Evolutionary conservation across 2,888 invertebrate species (phyloP), one percentile per base, ranked within the genome.

Genomic region (Acleris laterana): DNA sequence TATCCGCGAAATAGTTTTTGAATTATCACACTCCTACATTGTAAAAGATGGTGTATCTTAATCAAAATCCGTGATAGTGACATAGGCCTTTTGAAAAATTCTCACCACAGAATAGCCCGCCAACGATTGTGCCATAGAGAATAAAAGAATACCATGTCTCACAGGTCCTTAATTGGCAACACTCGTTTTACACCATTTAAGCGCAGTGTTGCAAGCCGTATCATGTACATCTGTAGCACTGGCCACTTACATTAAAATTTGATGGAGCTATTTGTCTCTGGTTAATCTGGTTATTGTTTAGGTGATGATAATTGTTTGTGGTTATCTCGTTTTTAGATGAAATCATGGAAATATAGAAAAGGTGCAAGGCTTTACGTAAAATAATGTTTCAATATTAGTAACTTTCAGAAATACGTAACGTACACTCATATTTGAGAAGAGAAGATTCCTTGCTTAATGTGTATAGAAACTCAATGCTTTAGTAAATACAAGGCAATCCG

Each of bases 131-230:
- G 60, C 55, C 60, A 65, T 49, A 50, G 20, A 56, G 50, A 65
- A 63, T 63, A 63, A 61, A 65, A 65, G 65, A 65, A 65, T 65
- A 66, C 62, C 48, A 66, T 51, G 61, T 66, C 65, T 66, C 65
- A 65, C 65, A 66, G 57, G 46, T 66, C 57, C 66, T 57, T 62
- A 62, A 56, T 66, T 61, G 62, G 51, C 61, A 62, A 51, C 61
- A 66, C 61, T n/a, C 51, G 52, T 50, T 62, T 66, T 57, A 66
- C 56, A 62, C 56, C 66, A 57, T 57, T 66, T 66, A 57, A 62
- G 46, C 32, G 51, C 48, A 56, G 61, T 66, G 57, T 62, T 66
- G 66, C 66, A 66, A 66, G 66, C 51, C 22, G 22, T 59, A 62
- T 66, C 66, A 57, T 57, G 57, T 48, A 38, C 62, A 57, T 57